Base-by-base conservation (phyloP, 2,113 vertebrate species). In the cattle (Bos taurus) region DNA sequence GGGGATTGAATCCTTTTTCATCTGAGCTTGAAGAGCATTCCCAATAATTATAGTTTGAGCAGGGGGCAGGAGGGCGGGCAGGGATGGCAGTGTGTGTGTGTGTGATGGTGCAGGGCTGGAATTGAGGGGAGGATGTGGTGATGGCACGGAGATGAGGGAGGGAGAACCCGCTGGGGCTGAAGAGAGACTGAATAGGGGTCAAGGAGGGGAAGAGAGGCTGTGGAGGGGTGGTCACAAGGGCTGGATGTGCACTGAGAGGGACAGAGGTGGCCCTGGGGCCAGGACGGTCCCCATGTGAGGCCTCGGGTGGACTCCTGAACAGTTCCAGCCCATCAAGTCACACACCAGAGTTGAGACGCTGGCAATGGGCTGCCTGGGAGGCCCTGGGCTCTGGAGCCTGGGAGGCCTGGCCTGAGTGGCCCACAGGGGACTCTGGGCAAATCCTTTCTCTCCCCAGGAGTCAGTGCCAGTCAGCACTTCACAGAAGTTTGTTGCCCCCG, bases 401-500 rank as follows among this genome's bases (percentile, higher is more conserved):
- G 54, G 59, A 80, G 46, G 36, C 28, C 85, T 36, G 88, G 74
- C 60, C 16, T 0, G 5, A 16, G 81, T 28, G 26, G 50, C 17
- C 2, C 1, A 25, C 0, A 3, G 52, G 62, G n/a, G 67, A 40
- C 59, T 81, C 81, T 56, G 80, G n/a, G 57, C 4, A 43, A 26
- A n/a, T 56, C 43, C 4, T 52, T 54, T 90, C 15, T 30, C 16
- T 91, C 67, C 64, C 28, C 3, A 36, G 90, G 46, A 77, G 36
- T 67, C 17, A 2, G n/a, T n/a, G 89, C 10, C 46, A 13, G 48
- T 33, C 30, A 77, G 62, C 0, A 4, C 46, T 25, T 4, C 28
- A 11, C 6, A 30, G 62, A 71, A 46, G 43, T 13, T 83, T 8
- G 6, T 40, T 0, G 0, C 17, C 56, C 10, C 2, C 12, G 11